Percentiles rank a stretch among this genome's conserved stretches.
phyloP scores from a whole-genome alignment of 2,888 invertebrate species.

The Ennomos fuscantarius region DNA sequence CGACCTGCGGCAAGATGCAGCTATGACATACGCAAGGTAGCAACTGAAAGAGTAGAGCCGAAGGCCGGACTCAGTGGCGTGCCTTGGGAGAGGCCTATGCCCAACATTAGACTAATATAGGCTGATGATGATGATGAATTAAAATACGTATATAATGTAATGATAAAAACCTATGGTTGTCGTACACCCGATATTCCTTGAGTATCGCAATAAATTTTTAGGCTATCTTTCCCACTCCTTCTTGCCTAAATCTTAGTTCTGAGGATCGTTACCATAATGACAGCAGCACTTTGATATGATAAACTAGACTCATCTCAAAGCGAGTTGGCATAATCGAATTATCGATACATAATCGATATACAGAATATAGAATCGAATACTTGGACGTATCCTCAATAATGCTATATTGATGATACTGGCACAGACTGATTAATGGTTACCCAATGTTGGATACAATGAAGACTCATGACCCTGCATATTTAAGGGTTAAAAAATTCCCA shows the following conservation, averaged over 20 bases:
- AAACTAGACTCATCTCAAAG: conserved; percentile 69
- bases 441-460: conserved; percentile 75
- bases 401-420: conserved; percentile 82
- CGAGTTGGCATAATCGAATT: conserved; percentile 76
- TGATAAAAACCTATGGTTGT: too few species aligned
- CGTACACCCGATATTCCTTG: too few species aligned
- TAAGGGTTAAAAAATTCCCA: conserved; percentile 46
- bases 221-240: background rate
- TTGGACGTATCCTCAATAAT: conserved; percentile 79
- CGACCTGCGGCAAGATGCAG: too few species aligned
- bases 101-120: too few species aligned
- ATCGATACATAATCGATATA: conserved; percentile 77
- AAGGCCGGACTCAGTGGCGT: too few species aligned
- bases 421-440: conserved; percentile 83
- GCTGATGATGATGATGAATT: too few species aligned
- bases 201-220: too few species aligned
- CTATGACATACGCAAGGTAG: too few species aligned
- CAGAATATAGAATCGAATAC: conserved; percentile 78
- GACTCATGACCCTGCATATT: conserved; percentile 57
- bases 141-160: too few species aligned
- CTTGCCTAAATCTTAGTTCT: conserved; percentile 16
- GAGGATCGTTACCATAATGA: conserved; percentile 56
- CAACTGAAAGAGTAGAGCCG: too few species aligned
- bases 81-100: too few species aligned
- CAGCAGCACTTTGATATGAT: conserved; percentile 70